A percentile compares a stretch with the other conserved stretches of the same genome.
Evolutionary conservation across 2,113 vertebrate species (phyloP).

Genomic region (Nesoenas mayeri): DNA sequence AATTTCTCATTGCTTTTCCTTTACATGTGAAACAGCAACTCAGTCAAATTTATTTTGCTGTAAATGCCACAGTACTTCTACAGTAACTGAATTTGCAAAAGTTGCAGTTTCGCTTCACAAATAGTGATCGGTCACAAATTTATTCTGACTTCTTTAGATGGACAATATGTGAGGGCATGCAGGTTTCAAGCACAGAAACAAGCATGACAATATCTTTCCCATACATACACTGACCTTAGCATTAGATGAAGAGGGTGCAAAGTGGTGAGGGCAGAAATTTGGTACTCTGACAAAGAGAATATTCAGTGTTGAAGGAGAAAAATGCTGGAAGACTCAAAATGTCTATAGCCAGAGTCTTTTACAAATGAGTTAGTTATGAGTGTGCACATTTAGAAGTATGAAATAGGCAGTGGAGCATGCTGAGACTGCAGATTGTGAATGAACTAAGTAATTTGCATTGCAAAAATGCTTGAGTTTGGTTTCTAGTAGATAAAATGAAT

Average conservation of each 20-base stretch:
- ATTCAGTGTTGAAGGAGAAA: not conserved
- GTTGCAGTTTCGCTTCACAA: not conserved
- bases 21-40: not conserved
- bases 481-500: not conserved
- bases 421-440: constrained; percentile 3
- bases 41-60: not conserved
- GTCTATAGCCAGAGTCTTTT: not conserved
- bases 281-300: not conserved
- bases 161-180: not conserved
- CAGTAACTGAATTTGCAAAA: not conserved
- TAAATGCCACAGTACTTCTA: not conserved
- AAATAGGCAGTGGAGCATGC: not conserved
- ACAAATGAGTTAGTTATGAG: not conserved
- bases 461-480: not conserved
- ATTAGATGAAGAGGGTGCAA: not conserved
- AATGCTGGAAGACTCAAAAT: not conserved
- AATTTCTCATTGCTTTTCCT: not conserved
- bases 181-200: not conserved
- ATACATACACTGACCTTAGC: not conserved
- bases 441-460: not conserved
- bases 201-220: not conserved
- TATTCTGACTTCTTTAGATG: not conserved
- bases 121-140: not conserved
- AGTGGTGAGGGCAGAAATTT: not conserved
- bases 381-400: not conserved